Evolutionary conservation across 2,797 vertebrate species (phyloP).

Genomic region (Microhierax caerulescens): DNA sequence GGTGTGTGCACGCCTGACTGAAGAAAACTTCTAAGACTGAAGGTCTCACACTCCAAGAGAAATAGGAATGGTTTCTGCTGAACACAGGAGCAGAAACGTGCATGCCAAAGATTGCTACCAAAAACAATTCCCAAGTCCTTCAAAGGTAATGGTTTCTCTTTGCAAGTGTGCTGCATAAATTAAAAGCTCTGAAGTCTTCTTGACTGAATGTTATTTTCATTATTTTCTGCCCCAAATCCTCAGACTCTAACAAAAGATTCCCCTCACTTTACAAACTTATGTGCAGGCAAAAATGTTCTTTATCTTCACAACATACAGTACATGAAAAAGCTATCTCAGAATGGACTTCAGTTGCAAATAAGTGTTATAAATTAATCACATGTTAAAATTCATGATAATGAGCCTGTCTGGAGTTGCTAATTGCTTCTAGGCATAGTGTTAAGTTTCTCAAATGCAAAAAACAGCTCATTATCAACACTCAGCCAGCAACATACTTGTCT

Average conservation of each 20-base stretch:
- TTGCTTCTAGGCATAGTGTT: neutral
- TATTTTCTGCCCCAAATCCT: neutral
- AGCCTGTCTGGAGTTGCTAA: neutral
- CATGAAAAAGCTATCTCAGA: neutral
- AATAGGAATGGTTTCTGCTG: neutral
- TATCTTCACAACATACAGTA: neutral
- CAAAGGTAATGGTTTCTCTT: neutral
- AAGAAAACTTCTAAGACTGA: neutral
- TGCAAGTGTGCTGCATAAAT: neutral
- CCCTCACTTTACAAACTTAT: neutral
- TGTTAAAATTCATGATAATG: constrained; percentile 12
- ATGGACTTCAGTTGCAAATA: neutral
- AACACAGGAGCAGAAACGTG: neutral
- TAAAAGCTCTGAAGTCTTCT: neutral
- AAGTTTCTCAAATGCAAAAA: constrained; percentile 12
- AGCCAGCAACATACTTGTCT: neutral
- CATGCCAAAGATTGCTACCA: neutral
- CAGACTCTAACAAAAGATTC: neutral
- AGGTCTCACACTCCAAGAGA: neutral
- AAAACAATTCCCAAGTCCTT: neutral
- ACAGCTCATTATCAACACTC: neutral
- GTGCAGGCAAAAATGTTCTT: neutral
- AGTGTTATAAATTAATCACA: neutral
- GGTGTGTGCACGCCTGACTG: neutral
- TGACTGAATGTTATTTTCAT: neutral